Evolutionary conservation across 2,113 vertebrate species (phyloP).

Genomic region (Willisornis vidua): DNA sequence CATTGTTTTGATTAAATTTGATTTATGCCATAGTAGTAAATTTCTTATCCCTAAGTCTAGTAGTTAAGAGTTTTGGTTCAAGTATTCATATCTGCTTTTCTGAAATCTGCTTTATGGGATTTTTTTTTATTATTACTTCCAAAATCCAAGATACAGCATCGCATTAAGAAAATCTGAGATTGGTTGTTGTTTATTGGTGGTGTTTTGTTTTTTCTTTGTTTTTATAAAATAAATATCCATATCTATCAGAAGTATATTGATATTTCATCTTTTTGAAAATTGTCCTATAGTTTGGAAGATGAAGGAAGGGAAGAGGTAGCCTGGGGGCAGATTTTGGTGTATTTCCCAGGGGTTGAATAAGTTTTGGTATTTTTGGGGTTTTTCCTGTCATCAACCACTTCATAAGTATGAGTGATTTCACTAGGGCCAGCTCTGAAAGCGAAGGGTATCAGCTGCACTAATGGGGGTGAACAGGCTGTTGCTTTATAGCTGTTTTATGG

Average conservation of each 20-base stretch:
- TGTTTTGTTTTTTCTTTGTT: not conserved
- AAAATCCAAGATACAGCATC: not conserved
- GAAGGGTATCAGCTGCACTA: not conserved
- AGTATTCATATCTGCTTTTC: not conserved
- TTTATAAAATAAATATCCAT: not conserved
- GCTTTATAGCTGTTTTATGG: not conserved
- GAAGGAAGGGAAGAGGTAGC: not conserved
- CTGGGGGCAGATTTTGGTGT: not conserved
- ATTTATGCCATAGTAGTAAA: not conserved
- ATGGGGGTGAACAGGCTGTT: not conserved
- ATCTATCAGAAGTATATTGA: not conserved
- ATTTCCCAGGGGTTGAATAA: not conserved
- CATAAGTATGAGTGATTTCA: not conserved
- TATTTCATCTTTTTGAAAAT: not conserved
- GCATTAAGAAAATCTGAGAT: not conserved
- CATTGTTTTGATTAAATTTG: not conserved
- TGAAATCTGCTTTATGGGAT: not conserved
- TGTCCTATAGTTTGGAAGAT: not conserved
- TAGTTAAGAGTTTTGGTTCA: not conserved
- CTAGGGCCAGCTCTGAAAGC: not conserved
- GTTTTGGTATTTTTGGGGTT: not conserved
- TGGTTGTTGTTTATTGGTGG: not conserved
- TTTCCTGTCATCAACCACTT: not conserved
- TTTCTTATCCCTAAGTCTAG: not conserved
- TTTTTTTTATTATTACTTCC: not conserved